A percentile compares a stretch with the other conserved stretches of the same genome.
These are phyloP conservation scores for Thalpophila matura DNA, from an alignment of 2,888 invertebrate species.

Conservation along the genomic window DNA sequence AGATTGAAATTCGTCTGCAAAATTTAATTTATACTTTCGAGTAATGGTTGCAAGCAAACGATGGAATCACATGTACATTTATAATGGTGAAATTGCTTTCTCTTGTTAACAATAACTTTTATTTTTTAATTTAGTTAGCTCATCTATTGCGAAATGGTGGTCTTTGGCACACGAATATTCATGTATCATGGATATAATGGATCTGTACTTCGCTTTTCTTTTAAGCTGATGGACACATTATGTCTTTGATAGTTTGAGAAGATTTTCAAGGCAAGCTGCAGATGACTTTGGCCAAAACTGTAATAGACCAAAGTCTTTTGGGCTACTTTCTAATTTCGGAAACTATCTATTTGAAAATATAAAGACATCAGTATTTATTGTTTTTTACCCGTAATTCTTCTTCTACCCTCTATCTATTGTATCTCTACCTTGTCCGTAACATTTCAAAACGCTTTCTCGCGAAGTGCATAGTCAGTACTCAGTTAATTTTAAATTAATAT, in stretches of 20 bases:
- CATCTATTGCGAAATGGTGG: constrained; percentile 58
- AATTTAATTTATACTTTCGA: constrained; percentile 71
- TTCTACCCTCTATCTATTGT: constrained; percentile 1
- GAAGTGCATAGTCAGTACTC: constrained; percentile 15
- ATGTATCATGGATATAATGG: constrained; percentile 33
- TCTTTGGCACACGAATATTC: constrained; percentile 54
- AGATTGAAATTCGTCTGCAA: constrained; percentile 53
- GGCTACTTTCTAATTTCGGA: background rate
- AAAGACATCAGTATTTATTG: background rate
- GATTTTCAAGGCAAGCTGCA: background rate
- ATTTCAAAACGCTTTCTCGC: constrained; percentile 44
- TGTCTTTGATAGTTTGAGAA: constrained; percentile 7
- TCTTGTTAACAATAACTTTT: constrained; percentile 71
- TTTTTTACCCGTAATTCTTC: background rate
- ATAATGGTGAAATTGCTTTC: constrained; percentile 76
- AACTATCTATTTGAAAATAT: background rate
- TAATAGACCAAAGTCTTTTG: no score
- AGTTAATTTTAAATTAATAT: constrained; percentile 54
- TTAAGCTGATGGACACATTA: background rate
- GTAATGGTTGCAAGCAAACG: constrained; percentile 71
- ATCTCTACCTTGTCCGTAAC: background rate
- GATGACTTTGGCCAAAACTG: no score
- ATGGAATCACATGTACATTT: constrained; percentile 79
- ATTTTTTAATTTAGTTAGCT: constrained; percentile 65
- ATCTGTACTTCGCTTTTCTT: constrained; percentile 30